Conservation (phyloP, 1,140 invertebrate species). For the Steinernema feltiae region DNA sequence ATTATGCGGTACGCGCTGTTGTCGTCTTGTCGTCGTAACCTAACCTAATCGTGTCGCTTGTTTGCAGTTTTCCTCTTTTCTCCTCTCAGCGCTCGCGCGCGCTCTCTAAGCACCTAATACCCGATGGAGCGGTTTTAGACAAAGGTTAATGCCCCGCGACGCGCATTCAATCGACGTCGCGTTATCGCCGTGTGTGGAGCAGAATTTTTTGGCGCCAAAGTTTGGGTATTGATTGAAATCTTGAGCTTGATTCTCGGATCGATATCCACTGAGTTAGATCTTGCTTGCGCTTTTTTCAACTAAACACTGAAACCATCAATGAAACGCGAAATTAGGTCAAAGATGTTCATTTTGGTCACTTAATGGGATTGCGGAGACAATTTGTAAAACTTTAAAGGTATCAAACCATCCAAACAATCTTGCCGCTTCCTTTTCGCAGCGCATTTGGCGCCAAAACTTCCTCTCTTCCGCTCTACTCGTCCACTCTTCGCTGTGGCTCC, state of each 20-base stretch:
- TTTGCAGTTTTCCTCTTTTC: neutral
- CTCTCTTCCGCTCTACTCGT: neutral
- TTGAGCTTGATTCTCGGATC: neutral
- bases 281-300: neutral
- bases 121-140: neutral
- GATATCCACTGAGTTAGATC: neutral
- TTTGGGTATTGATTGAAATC: neutral
- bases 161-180: neutral
- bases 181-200: neutral
- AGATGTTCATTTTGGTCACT: too few species aligned
- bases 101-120: constrained; percentile 12
- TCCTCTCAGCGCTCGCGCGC: neutral
- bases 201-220: constrained; percentile 7
- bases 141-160: neutral
- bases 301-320: too few species aligned
- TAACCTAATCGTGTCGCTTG: neutral
- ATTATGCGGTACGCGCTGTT: too few species aligned
- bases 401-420: neutral
- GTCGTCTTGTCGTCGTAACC: neutral
- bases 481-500: neutral
- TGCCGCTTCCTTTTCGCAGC: neutral
- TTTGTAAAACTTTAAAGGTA: neutral
- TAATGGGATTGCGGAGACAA: too few species aligned
- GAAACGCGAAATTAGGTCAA: too few species aligned
- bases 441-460: neutral